Base-by-base conservation (phyloP, 1,140 invertebrate genomes). In the Archegozetes longisetosus region DNA sequence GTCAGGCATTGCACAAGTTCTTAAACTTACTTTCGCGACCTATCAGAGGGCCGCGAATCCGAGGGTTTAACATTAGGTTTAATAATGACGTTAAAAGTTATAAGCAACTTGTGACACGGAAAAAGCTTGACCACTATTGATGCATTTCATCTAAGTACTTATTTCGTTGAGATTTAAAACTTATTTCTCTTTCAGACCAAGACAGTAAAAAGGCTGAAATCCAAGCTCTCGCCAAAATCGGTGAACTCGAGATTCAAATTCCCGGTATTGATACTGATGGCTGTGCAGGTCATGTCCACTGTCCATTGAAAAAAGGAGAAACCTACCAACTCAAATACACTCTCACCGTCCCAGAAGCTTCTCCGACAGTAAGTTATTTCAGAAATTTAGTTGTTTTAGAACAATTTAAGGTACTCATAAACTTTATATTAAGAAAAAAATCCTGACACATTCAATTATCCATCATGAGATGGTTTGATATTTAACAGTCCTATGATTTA, bases 221-320 rank as follows among this genome's bases (percentile, higher is more conserved):
- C 13, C 14, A 55, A 3, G 48, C 48, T 2, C 48, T 47, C 22
- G 55, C 55, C 17, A 25, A 50, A 22, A 14, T 57, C 2, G 28
- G 28, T 50, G 55, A 46, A 46, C 26, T 57, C 25, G 40, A 50
- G 27, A 57, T 57, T 47, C 49, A 14, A 22, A 46, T 57, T 22
- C 55, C 55, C 13, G 48, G 48, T 25, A 47, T 57, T 6, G 22
- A 57, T n/a, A 4, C 49, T 12, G 40, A 57, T 28, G 40, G 14
- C 23, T 57, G 55, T 23, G 9, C 40, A 12, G 53, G 53, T 46
- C 22, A 57, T n/a, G 23, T 57, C 4, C 13, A 57, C 17, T 57
- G 55, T n/a, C 55, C 55, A 50, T 3, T 57, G 17, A 14, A 20
- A 13, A 57, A 57, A 48, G 55, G 55, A 55, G 23, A 57, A 14